Percentiles rank a stretch among this genome's conserved stretches.
phyloP scores from a whole-genome alignment of 2,888 invertebrate genomes.

The Boloria euphrosyne region DNA sequence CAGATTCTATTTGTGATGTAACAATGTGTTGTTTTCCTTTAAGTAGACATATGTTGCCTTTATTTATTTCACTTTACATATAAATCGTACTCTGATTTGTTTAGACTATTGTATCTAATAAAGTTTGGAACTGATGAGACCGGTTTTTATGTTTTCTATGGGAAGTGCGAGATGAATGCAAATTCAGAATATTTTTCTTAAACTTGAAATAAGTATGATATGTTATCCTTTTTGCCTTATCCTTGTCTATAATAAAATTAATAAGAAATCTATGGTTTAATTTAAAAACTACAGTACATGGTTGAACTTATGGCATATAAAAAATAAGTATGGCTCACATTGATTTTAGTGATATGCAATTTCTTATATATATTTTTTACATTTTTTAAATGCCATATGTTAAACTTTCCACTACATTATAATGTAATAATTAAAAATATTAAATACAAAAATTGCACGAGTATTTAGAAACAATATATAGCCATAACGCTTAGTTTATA shows the following conservation, averaged over 20 bases:
- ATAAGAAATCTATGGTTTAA: slow-evolving; percentile 17
- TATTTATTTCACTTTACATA: slow-evolving; percentile 40
- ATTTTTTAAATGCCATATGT: slow-evolving; percentile 19
- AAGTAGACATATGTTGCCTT: slow-evolving; percentile 39
- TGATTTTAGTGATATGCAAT: not conserved
- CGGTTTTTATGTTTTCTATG: slow-evolving; percentile 32
- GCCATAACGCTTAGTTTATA: too few species aligned
- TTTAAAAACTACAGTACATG: slow-evolving; percentile 1
- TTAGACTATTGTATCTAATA: slow-evolving; percentile 39
- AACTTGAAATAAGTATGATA: slow-evolving; percentile 23
- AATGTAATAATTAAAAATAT: slow-evolving; percentile 10
- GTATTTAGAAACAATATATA: too few species aligned
- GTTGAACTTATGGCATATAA: slow-evolving; percentile 12
- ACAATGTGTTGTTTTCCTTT: slow-evolving; percentile 37
- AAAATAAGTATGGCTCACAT: slow-evolving; percentile 1
- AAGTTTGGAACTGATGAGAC: slow-evolving; percentile 40
- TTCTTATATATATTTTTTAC: not conserved
- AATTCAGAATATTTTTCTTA: slow-evolving; percentile 35
- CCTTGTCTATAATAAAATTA: slow-evolving; percentile 22
- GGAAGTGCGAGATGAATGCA: slow-evolving; percentile 29
- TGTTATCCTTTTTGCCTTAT: slow-evolving; percentile 23
- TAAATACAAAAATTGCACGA: slow-evolving; percentile 3
- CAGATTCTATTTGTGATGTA: slow-evolving; percentile 31
- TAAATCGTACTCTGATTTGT: slow-evolving; percentile 39
- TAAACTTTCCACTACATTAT: slow-evolving; percentile 8